A percentile compares a stretch with the other conserved stretches of the same genome.
Conservation (phyloP, 2,888 invertebrate genomes). For the Mongoloraphidia duomilia region DNA sequence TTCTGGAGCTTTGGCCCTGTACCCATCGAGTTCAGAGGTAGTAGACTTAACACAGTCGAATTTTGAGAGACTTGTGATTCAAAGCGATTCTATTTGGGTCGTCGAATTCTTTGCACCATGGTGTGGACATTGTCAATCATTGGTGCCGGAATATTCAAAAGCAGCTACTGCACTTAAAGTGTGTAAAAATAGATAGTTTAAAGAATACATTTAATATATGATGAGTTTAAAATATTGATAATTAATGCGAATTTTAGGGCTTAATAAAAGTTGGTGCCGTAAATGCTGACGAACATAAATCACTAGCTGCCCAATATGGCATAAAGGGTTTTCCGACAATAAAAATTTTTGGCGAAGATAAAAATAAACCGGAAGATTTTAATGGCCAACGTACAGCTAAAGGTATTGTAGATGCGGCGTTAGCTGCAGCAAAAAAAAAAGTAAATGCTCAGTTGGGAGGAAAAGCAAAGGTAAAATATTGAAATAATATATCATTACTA, state of each 20-base stretch:
- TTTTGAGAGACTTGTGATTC: constrained; percentile 70
- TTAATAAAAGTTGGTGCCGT: constrained; percentile 88
- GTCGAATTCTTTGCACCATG: constrained; percentile 96
- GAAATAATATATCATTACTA: constrained; percentile 1
- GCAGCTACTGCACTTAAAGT: constrained; percentile 85
- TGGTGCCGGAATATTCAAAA: constrained; percentile 89
- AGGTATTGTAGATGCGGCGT: constrained; percentile 68
- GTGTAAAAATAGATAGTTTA: constrained; percentile 14
- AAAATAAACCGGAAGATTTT: constrained; percentile 69
- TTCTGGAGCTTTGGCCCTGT: constrained; percentile 35
- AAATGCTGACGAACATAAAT: constrained; percentile 79
- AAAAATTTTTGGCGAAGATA: constrained; percentile 81
- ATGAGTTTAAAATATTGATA: constrained; percentile 1
- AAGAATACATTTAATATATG: not conserved
- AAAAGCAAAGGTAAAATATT: constrained; percentile 23
- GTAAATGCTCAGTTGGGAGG: constrained; percentile 56
- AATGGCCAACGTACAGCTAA: constrained; percentile 75
- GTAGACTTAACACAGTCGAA: constrained; percentile 74
- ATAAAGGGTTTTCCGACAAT: constrained; percentile 91
- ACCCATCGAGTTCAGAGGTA: constrained; percentile 60
- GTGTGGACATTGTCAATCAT: constrained; percentile 83
- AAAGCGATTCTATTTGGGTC: constrained; percentile 81
- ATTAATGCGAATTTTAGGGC: constrained; percentile 42
- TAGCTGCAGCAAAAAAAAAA: constrained; percentile 64
- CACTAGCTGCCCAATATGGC: constrained; percentile 63